Conservation (phyloP, 2,113 vertebrate species). For the Dasyurus viverrinus region DNA sequence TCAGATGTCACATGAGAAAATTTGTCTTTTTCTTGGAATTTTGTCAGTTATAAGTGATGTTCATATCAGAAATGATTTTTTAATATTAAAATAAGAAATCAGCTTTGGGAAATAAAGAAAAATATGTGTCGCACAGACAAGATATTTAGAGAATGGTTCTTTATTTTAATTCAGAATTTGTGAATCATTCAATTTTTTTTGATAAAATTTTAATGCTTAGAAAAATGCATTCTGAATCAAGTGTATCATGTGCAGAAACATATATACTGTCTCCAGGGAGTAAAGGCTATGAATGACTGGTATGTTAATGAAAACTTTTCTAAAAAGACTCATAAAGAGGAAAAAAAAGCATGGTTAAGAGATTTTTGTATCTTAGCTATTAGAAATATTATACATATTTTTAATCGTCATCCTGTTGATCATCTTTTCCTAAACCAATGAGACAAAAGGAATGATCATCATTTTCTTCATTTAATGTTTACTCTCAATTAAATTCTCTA, state of each 20-base stretch:
- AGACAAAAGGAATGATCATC: background rate
- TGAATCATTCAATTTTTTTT: constrained; percentile 10
- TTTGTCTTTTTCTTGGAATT: constrained; percentile 12
- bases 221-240: constrained; percentile 21
- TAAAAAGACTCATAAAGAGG: constrained; percentile 21
- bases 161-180: constrained; percentile 8
- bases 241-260: background rate
- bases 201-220: constrained; percentile 21
- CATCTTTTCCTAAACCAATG: constrained; percentile 2
- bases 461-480: constrained; percentile 13
- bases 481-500: background rate
- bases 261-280: constrained; percentile 11
- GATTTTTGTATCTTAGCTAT: background rate
- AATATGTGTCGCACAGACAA: background rate
- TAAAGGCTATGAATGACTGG: constrained; percentile 37
- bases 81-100: background rate
- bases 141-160: background rate
- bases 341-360: background rate
- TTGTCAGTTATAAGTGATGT: background rate
- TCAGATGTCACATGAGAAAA: background rate
- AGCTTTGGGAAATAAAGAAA: constrained; percentile 2
- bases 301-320: constrained; percentile 59
- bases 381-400: background rate
- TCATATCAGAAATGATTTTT: background rate
- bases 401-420: background rate